Percentiles rank a stretch among this genome's conserved stretches.
phyloP scores from a whole-genome alignment of 1,140 invertebrate species.

The Rhyacophila brunnea region DNA sequence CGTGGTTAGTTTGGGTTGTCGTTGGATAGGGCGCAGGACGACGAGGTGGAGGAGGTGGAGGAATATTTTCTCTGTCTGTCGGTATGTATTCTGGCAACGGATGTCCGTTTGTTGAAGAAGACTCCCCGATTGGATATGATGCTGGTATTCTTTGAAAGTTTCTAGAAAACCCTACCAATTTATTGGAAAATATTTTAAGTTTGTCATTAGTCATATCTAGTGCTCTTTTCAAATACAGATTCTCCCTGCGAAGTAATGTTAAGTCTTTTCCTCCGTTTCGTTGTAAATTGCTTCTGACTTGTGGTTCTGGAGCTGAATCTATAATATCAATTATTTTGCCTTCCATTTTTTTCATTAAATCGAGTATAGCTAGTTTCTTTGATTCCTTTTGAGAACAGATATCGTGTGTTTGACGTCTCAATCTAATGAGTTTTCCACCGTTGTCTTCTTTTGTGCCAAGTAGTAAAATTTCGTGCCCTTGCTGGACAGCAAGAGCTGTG shows the following conservation, averaged over 20 bases:
- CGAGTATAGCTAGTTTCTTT: background rate
- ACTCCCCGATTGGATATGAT: too few species aligned
- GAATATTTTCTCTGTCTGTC: too few species aligned
- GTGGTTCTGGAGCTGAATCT: background rate
- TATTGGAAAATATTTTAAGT: background rate
- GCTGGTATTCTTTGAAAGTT: too few species aligned
- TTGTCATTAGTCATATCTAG: background rate
- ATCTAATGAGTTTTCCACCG: slow-evolving; percentile 11
- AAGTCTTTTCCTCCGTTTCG: background rate
- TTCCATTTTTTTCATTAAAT: slow-evolving; percentile 1
- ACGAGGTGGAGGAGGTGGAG: too few species aligned
- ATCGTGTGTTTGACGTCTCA: slow-evolving; percentile 4
- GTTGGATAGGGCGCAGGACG: too few species aligned
- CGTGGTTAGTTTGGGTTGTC: too few species aligned
- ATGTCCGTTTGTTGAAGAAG: too few species aligned
- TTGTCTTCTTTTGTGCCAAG: slow-evolving; percentile 1
- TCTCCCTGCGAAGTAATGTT: background rate
- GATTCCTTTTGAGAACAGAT: slow-evolving; percentile 6
- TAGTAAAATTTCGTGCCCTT: background rate
- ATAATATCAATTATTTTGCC: slow-evolving; percentile 2
- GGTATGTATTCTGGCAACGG: too few species aligned
- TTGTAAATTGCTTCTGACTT: background rate
- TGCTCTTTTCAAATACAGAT: background rate
- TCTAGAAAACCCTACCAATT: too few species aligned
- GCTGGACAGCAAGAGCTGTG: slow-evolving; percentile 17